Evolutionary conservation across 2,113 vertebrate genomes (phyloP).

Genomic region (human (Homo sapiens)): GRCh38 chr17:71170501-71171000

Average conservation of each 20-base stretch:
- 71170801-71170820: neutral
- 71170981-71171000: neutral
- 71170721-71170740: neutral
- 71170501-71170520: rapidly evolving
- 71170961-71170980: neutral
- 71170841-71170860: neutral
- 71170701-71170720: neutral
- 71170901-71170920: neutral
- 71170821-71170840: neutral
- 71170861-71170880: neutral
- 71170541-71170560: neutral
- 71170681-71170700: neutral
- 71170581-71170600: neutral
- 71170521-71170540: neutral
- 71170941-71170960: neutral
- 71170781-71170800: neutral
- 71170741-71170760: neutral
- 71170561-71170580: neutral
- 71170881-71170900: neutral
- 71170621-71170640: neutral
- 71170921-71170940: neutral
- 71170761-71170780: neutral
- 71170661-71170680: neutral
- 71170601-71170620: neutral
- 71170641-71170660: neutral